These are phyloP conservation scores for Hippolais icterina DNA, from an alignment of 2,113 vertebrate species.

Conservation along the genomic window DNA sequence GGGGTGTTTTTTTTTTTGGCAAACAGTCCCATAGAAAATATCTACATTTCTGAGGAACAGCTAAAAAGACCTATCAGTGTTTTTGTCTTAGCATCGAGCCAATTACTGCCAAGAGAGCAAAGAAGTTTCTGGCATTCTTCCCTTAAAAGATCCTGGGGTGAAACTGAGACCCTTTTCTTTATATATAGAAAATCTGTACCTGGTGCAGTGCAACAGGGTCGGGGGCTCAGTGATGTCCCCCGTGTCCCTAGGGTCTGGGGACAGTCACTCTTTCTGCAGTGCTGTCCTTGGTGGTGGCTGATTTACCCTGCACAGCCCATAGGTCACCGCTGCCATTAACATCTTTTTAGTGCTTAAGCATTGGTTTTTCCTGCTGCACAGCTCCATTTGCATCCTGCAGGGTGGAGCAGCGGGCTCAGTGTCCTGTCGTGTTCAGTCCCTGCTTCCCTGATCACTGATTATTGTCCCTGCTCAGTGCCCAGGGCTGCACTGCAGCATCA, in stretches of 20 bases:
- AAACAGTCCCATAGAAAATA: too few relatives aligned
- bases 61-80: too few relatives aligned
- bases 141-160: too few relatives aligned
- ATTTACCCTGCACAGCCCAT: not conserved
- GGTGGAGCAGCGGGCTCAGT: not conserved
- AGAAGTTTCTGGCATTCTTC: too few relatives aligned
- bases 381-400: not conserved
- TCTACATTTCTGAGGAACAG: too few relatives aligned
- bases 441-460: constrained; percentile 29
- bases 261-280: not conserved
- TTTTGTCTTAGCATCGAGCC: too few relatives aligned
- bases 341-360: not conserved
- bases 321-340: not conserved
- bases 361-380: not conserved
- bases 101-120: too few relatives aligned
- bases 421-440: not conserved
- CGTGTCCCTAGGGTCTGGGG: not conserved
- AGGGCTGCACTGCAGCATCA: not conserved
- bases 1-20: too few relatives aligned
- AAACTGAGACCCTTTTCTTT: too few relatives aligned
- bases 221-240: not conserved
- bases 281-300: not conserved
- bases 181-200: too few relatives aligned
- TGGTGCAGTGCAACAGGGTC: too few relatives aligned
- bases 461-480: not conserved